These are phyloP conservation scores for Sardinella longiceps DNA, from an alignment of 2,797 vertebrate species.

Conservation along the genomic window DNA sequence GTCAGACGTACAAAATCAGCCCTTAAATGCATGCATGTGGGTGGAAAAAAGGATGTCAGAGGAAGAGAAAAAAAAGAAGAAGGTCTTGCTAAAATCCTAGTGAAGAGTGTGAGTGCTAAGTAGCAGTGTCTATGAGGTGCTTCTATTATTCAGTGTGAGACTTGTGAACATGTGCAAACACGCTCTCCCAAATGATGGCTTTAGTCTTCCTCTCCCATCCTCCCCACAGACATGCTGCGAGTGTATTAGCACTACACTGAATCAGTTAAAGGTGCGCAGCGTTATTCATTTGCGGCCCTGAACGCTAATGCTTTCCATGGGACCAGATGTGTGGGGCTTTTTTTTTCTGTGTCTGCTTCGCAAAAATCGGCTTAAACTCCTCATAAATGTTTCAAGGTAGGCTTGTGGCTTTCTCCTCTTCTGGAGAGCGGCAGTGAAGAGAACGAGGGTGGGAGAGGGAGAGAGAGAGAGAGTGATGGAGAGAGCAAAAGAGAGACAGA, in stretches of 20 bases:
- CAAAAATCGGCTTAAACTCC: not conserved
- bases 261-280: not conserved
- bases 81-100: conserved; percentile 17
- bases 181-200: not conserved
- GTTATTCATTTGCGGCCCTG: not conserved
- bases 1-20: not conserved
- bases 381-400: conserved; percentile 52
- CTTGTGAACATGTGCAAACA: conserved; percentile 5
- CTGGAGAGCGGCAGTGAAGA: conserved; percentile 28
- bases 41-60: not conserved
- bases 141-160: conserved; percentile 12
- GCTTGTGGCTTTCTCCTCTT: conserved; percentile 48
- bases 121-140: not conserved
- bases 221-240: not conserved
- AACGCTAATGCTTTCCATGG: not conserved
- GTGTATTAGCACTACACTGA: not conserved
- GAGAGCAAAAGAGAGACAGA: not conserved
- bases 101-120: not conserved
- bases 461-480: not conserved
- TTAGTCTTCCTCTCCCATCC: not conserved
- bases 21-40: not conserved
- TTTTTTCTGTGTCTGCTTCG: not conserved
- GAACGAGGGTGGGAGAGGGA: not conserved
- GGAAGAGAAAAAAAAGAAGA: not conserved
- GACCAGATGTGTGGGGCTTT: not conserved